A percentile compares a stretch with the other conserved stretches of the same genome.
Conservation (phyloP, 2,888 invertebrate genomes). For the Pristionchus exspectatus region DNA sequence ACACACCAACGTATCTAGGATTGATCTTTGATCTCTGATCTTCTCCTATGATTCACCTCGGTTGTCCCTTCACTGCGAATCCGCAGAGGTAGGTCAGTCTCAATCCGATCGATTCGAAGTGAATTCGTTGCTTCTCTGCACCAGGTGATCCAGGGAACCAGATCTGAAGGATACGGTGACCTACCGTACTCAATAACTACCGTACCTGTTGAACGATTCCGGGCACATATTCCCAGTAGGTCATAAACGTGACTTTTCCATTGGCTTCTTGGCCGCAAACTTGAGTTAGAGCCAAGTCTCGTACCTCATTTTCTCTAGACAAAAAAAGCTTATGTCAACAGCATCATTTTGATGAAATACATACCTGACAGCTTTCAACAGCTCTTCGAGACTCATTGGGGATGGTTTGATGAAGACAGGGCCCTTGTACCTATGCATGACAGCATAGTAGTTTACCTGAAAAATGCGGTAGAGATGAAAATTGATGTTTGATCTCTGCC, state of each 20-base stretch:
- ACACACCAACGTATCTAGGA: slow-evolving; percentile 73
- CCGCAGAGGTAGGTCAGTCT: slow-evolving; percentile 76
- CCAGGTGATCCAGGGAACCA: slow-evolving; percentile 78
- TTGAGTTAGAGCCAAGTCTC: slow-evolving; percentile 77
- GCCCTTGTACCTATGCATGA: slow-evolving; percentile 77
- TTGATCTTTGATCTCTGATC: slow-evolving; percentile 51
- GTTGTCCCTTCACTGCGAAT: slow-evolving; percentile 69
- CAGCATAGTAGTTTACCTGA: slow-evolving; percentile 71
- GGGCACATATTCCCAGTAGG: slow-evolving; percentile 77
- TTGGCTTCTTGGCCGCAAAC: slow-evolving; percentile 77
- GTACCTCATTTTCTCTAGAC: slow-evolving; percentile 75
- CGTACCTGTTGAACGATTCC: slow-evolving; percentile 62
- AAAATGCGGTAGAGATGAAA: neutral
- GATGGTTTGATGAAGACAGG: slow-evolving; percentile 77
- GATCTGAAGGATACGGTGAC: slow-evolving; percentile 63
- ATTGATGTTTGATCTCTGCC: slow-evolving; percentile 47
- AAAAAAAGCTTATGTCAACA: neutral
- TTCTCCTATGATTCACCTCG: slow-evolving; percentile 57
- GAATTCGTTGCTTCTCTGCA: slow-evolving; percentile 72
- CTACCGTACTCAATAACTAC: neutral
- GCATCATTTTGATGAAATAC: neutral
- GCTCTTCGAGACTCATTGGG: slow-evolving; percentile 75
- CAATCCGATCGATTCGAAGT: slow-evolving; percentile 74
- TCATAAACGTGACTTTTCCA: slow-evolving; percentile 72
- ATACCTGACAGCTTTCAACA: slow-evolving; percentile 71